A percentile compares a stretch with the other conserved stretches of the same genome.
Evolutionary conservation across 2,888 invertebrate genomes (phyloP).

Genomic region (Pandemis heparana): DNA sequence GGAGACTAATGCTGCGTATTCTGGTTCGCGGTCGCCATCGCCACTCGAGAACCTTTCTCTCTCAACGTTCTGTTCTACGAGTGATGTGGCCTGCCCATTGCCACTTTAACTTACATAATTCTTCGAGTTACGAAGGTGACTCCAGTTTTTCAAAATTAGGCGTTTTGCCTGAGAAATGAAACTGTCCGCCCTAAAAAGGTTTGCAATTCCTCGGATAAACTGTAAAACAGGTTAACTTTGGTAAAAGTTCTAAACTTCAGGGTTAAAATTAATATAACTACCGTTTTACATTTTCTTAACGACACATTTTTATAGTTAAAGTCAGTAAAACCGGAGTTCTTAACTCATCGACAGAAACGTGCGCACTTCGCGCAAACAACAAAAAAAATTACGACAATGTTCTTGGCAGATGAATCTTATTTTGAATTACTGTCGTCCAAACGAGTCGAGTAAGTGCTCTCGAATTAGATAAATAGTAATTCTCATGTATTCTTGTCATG

Average conservation of each 20-base stretch:
- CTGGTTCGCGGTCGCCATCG: too few species aligned
- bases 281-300: background rate
- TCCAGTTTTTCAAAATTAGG: too few species aligned
- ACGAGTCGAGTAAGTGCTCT: slow-evolving; percentile 40
- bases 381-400: slow-evolving; percentile 30
- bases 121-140: too few species aligned
- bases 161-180: too few species aligned
- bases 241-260: background rate
- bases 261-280: background rate
- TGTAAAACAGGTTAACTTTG: background rate
- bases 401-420: slow-evolving; percentile 38
- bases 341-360: slow-evolving; percentile 9
- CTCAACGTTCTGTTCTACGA: too few species aligned
- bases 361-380: slow-evolving; percentile 12
- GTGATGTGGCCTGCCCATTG: too few species aligned
- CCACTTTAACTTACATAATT: too few species aligned
- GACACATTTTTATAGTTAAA: background rate
- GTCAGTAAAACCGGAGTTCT: background rate
- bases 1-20: too few species aligned
- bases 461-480: slow-evolving; percentile 41
- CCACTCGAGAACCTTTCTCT: too few species aligned
- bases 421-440: slow-evolving; percentile 36
- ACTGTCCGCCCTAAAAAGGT: too few species aligned
- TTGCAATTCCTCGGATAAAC: too few species aligned
- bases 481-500: slow-evolving; percentile 21